Base-by-base conservation (phyloP, 2,113 vertebrate species). In the Tragelaphus strepsiceros region DNA sequence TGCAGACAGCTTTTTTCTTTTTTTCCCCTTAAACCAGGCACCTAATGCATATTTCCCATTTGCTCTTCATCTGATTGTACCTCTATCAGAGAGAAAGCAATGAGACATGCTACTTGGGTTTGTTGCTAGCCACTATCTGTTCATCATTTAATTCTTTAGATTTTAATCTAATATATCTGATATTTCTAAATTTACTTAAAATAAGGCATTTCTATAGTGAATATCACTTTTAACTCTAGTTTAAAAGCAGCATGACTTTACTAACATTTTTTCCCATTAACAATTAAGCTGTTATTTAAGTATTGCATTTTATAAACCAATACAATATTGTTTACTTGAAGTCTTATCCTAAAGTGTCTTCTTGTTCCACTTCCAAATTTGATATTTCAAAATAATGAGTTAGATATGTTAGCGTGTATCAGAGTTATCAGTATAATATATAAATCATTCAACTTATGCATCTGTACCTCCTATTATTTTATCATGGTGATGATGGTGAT, bases 21-120 rank as follows among this genome's bases (percentile, higher is more conserved):
- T 58, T 81, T 32, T 46, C 51, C 30, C 10, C 17, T 46, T 83
- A 67, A 96, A 94, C n/a, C 94, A 94, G 94, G 8, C 19, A 97
- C 54, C 92, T 98, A 97, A 98, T 96, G 91, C 97, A 97, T 78
- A 98, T 98, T 98, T 98, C 88, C 96, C 85, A 98, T 98, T 98
- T 98, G 93, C 82, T 97, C 97, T 94, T 98, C 91, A 95, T 98
- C 93, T 91, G 94, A 98, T 93, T 96, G 56, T 97, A 97, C 74
- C 71, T 98, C 86, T 96, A 86, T 97, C 71, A 85, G 30, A 97
- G 84, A 97, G 88, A 97, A 98, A 97, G 97, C 96, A 98, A 59
- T 53, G 94, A 95, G 71, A 71, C 28, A 87, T 49, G 94, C 30
- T 53, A 84, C 67, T 80, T 96, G 88, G 93, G 32, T 71, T 94